Evolutionary conservation across 2,113 vertebrate species (phyloP), one percentile per base, ranked within the genome.

Genomic region (Aptenodytes forsteri): DNA sequence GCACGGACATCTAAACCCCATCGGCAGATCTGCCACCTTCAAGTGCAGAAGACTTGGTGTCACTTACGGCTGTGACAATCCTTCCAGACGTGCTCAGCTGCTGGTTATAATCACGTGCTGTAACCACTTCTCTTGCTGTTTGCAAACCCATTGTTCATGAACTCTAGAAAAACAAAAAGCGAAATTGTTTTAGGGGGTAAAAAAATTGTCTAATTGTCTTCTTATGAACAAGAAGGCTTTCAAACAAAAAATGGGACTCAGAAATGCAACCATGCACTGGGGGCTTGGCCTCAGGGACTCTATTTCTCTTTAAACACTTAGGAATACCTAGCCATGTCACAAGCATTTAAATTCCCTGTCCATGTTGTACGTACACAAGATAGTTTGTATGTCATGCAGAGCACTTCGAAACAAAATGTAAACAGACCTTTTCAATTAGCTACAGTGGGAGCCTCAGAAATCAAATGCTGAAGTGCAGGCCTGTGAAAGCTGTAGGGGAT

Each of bases 61-160:
- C 36, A 30, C 19, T 32, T 32, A 6, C 27, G 71, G 30, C 46
- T 87, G 55, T 81, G 58, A 46, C 72, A 85, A 47, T 65, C 79
- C 64, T 54, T 59, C 73, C 89, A 96, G 75, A 85, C 4, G 5
- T 67, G 64, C 46, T 87, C 84, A 29, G 75, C 69, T 52, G 52
- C 54, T 89, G 64, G 26, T 82, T 72, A 30, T 75, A 83, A 83
- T 70, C 69, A 90, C 34, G 64, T 52, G 64, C n/a, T 80, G 30
- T 59, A 93, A 93, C 50, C 78, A 49, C 40, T 78, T 89, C 71
- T 91, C 42, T 87, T 93, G 88, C 47, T 81, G 62, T 97, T 94
- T 95, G 65, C 66, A 85, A 96, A 27, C 15, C 9, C 19, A 69
- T 87, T 95, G 91, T 75, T 93, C 7, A 3, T 46, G 55, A 84